These are phyloP conservation scores for Synanceia verrucosa DNA, from an alignment of 2,797 vertebrate species.

Conservation along the genomic window DNA sequence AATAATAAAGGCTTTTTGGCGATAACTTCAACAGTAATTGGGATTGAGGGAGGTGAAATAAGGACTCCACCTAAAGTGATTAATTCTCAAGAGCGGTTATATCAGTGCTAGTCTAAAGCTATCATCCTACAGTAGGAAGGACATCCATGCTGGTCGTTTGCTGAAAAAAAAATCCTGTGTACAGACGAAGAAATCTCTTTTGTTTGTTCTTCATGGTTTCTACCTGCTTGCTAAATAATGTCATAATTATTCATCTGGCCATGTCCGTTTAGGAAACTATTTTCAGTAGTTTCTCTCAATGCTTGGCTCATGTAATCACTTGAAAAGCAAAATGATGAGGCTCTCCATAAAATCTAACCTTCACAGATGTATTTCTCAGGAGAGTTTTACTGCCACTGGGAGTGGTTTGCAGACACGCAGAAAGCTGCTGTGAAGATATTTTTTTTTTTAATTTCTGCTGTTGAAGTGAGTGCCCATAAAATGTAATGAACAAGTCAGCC, in stretches of 20 bases:
- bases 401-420: constrained; percentile 46
- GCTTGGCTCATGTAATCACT: constrained; percentile 26
- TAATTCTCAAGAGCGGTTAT: neutral
- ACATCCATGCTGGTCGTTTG: neutral
- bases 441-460: constrained; percentile 64
- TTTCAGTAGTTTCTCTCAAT: constrained; percentile 13
- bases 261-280: constrained; percentile 3
- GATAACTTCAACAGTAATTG: neutral
- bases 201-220: constrained; percentile 8
- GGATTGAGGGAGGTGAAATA: neutral
- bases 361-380: constrained; percentile 41
- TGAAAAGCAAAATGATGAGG: constrained; percentile 37
- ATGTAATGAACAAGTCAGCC: constrained; percentile 59
- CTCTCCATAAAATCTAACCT: constrained; percentile 63
- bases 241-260: constrained; percentile 33
- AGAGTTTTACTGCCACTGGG: constrained; percentile 48
- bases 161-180: neutral
- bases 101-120: neutral
- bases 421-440: constrained; percentile 50
- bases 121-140: neutral
- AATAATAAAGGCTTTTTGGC: neutral
- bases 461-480: constrained; percentile 67
- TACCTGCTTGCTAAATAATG: constrained; percentile 18
- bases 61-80: neutral
- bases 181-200: neutral